Conservation (phyloP, 2,888 invertebrate species). For the Rhabditoides inermis region DNA sequence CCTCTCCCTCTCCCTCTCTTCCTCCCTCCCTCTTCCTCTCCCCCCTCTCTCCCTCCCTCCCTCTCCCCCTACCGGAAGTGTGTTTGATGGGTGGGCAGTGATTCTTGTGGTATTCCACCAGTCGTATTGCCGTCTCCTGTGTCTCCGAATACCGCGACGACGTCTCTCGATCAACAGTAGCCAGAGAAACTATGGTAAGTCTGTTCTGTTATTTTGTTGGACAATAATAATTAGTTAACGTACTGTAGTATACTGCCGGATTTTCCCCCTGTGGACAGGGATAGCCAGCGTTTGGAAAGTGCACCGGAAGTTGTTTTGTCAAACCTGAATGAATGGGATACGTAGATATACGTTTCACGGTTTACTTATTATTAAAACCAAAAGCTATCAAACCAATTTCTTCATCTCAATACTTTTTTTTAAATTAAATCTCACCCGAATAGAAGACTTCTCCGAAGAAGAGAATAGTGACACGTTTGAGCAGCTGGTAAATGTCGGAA, state of each 20-base stretch:
- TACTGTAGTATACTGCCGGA: constrained; percentile 92
- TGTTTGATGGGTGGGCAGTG: not conserved
- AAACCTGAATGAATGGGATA: constrained; percentile 65
- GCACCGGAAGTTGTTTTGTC: constrained; percentile 81
- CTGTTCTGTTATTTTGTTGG: not conserved
- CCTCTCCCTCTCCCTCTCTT: no score
- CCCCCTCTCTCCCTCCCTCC: no score
- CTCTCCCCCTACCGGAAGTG: no score
- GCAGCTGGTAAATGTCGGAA: constrained; percentile 85
- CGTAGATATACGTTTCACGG: no score
- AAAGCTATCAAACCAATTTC: not conserved
- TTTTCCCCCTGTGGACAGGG: constrained; percentile 92
- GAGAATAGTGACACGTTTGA: constrained; percentile 80
- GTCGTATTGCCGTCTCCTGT: constrained; percentile 58
- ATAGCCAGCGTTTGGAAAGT: constrained; percentile 86
- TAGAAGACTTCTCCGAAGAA: constrained; percentile 72
- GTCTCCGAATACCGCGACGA: constrained; percentile 84
- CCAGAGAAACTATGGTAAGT: constrained; percentile 63
- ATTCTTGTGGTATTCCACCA: constrained; percentile 18
- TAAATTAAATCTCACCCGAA: constrained; percentile 38
- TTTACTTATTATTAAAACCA: not conserved
- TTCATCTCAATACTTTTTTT: not conserved
- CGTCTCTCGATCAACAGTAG: constrained; percentile 71
- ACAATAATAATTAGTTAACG: constrained; percentile 54
- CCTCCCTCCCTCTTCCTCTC: no score